phyloP scores from a whole-genome alignment of 1,140 invertebrate genomes.

The Bombus pyrosoma region DNA sequence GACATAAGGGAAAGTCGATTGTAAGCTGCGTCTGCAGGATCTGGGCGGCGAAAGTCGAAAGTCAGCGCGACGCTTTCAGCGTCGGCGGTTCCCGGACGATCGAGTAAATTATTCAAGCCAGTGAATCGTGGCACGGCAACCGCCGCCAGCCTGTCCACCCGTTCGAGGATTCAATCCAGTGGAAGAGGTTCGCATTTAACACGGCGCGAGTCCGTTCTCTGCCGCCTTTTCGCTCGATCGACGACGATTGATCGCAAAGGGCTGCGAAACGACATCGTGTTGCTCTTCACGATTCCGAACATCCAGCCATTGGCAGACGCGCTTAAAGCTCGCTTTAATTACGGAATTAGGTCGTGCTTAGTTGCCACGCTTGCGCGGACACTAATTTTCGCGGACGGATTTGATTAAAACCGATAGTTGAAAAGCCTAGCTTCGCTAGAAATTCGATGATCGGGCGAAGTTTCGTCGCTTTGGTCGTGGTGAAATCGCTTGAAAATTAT shows the following conservation, averaged over 20 bases:
- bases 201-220: background rate
- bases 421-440: background rate
- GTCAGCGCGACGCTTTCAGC: slow-evolving; percentile 10
- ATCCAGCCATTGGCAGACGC: background rate
- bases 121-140: slow-evolving; percentile 11
- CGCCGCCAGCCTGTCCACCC: background rate
- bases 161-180: slow-evolving; percentile 10
- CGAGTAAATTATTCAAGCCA: slow-evolving; percentile 29
- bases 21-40: background rate
- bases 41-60: background rate
- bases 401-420: slow-evolving; percentile 63
- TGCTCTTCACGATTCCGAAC: background rate
- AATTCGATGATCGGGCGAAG: background rate
- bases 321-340: slow-evolving; percentile 62
- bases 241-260: background rate
- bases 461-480: background rate
- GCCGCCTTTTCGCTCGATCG: background rate
- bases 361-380: background rate
- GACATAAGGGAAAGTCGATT: background rate
- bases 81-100: background rate
- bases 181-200: slow-evolving; percentile 10
- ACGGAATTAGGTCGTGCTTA: slow-evolving; percentile 65
- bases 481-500: background rate
- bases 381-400: slow-evolving; percentile 54
- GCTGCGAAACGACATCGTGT: background rate